Base-by-base conservation (phyloP, 2,888 invertebrate species). In the Himalopsyche kuldschensis region DNA sequence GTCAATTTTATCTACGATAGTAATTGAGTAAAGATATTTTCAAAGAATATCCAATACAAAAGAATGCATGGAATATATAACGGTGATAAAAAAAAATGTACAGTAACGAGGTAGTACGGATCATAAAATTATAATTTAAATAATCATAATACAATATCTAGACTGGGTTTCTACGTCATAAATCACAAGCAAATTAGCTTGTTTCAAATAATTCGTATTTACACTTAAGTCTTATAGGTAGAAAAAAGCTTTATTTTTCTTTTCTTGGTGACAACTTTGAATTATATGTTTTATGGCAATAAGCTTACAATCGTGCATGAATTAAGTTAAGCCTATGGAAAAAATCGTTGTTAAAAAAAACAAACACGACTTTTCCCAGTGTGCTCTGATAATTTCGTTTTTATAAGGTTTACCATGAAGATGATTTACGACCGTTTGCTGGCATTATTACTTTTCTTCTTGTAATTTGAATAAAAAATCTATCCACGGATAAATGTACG, bases 381-480 rank as follows among this genome's bases (percentile, higher is more conserved):
- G 69, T 69, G 20, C 69, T 69, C 69, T 41, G 78, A 81, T 82
- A 84, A 84, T 84, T 84, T 84, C 81, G 78, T 78, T 84, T 84
- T 82, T 81, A 84, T 84, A 79, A 79, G 82, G 82, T 82, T 84
- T 47, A 76, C 82, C 79, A 79, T 32, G 75, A 79, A 79, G 78
- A 79, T 82, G 82, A 82, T 82, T 82, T 82, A 82, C 77, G 82
- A 47, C 75, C 79, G 79, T 79, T 82, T 79, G 75, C 78, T 77
- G 79, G 75, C 41, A 79, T 79, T 82, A 82, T 82, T 82, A 82
- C 75, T 82, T 82, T 78, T 63, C 82, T 82, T 76, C n/a, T 47
- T 69, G 69, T 69, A 69, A 69, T 69, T 69, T 69, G 69, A 69
- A 69, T 69, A 69, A 69, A 69, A 69, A 69, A 69, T 69, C 69